Evolutionary conservation across 2,888 invertebrate genomes (phyloP).

Genomic region (Dinocampus coccinellae): DNA sequence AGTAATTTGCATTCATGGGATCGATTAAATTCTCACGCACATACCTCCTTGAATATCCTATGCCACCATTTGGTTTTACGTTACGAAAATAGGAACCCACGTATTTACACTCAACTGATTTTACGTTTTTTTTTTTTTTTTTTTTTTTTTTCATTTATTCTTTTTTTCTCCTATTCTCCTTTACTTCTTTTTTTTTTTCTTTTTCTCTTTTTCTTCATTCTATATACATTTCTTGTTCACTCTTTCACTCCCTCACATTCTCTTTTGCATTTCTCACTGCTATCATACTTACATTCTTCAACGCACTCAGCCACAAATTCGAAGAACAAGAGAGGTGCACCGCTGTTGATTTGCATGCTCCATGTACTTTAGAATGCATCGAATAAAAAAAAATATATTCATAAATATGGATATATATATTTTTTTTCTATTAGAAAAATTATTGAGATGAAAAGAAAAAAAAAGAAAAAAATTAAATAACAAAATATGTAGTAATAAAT

Average conservation of each 20-base stretch:
- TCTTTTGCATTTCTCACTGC: neutral
- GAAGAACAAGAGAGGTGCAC: slow-evolving; percentile 26
- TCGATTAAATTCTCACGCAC: neutral
- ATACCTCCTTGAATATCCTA: neutral
- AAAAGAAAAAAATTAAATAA: no score
- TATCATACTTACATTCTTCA: slow-evolving; percentile 28
- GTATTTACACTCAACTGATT: slow-evolving; percentile 1
- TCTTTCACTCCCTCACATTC: neutral
- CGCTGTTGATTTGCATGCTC: slow-evolving; percentile 28
- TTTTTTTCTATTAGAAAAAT: no score
- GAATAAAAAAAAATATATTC: neutral
- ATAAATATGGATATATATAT: neutral
- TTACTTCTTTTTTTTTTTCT: no score
- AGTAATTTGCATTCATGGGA: slow-evolving; percentile 22
- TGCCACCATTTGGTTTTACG: neutral
- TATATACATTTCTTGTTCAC: no score
- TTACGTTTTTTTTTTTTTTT: neutral
- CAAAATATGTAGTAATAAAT: no score
- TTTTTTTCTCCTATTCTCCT: no score
- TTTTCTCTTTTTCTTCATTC: no score
- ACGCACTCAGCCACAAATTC: slow-evolving; percentile 31
- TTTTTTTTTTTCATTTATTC: neutral
- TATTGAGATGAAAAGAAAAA: neutral
- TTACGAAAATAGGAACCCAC: slow-evolving; percentile 29
- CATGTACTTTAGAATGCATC: slow-evolving; percentile 1